A percentile compares a stretch with the other conserved stretches of the same genome.
phyloP scores from a whole-genome alignment of 2,113 vertebrate species.

The Condylura cristata region DNA sequence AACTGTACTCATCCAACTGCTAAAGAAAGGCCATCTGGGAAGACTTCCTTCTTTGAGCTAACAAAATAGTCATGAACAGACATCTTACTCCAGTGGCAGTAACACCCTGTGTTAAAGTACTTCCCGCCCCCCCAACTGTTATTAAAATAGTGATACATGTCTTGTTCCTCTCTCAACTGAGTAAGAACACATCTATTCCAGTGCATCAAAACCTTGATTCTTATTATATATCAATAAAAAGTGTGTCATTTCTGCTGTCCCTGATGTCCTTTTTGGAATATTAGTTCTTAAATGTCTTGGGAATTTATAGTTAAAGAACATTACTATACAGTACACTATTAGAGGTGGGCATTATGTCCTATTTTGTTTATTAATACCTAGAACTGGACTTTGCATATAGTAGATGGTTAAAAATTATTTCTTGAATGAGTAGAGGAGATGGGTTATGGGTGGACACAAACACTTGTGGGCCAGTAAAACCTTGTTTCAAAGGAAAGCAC shows the following conservation, averaged over 20 bases:
- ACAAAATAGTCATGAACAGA: neutral
- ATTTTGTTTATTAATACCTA: neutral
- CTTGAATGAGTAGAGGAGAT: neutral
- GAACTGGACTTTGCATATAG: neutral
- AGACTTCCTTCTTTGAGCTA: neutral
- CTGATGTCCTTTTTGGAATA: neutral
- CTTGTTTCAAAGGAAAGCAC: neutral
- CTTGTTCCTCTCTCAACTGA: neutral
- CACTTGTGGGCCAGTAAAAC: neutral
- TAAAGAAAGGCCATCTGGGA: neutral
- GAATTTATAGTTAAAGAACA: neutral
- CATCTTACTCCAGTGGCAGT: neutral
- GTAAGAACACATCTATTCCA: neutral
- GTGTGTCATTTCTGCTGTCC: neutral
- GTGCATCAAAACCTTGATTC: constrained; percentile 36
- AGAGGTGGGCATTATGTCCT: neutral
- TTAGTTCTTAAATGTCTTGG: neutral
- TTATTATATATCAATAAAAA: neutral
- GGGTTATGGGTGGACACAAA: neutral
- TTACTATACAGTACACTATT: neutral
- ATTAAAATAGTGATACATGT: neutral
- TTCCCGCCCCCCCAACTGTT: neutral
- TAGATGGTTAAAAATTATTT: neutral
- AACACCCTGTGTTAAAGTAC: neutral
- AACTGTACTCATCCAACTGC: neutral